Evolutionary conservation across 2,888 invertebrate species (phyloP).

Genomic region (Agriopis marginaria): DNA sequence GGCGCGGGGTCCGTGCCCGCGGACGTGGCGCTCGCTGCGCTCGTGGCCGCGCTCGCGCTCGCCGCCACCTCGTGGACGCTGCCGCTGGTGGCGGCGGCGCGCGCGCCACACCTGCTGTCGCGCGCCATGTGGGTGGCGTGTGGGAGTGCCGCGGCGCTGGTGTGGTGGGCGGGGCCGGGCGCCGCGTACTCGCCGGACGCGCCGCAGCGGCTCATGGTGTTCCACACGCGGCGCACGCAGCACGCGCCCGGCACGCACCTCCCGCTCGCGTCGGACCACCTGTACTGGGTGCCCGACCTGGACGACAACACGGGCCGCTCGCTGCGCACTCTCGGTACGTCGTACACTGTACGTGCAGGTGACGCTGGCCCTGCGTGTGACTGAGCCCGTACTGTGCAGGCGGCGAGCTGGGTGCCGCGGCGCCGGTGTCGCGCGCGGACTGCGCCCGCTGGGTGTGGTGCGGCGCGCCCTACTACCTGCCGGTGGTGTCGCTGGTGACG

Average conservation of each 20-base stretch:
- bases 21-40: constrained; percentile 83
- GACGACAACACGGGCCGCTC: constrained; percentile 90
- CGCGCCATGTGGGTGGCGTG: constrained; percentile 37
- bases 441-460: constrained; percentile 90
- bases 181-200: constrained; percentile 86
- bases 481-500: constrained; percentile 89
- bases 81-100: constrained; percentile 63
- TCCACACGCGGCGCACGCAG: constrained; percentile 87
- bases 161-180: constrained; percentile 58
- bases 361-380: background rate
- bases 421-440: constrained; percentile 83
- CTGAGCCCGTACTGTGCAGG: background rate
- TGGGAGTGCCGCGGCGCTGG: constrained; percentile 54
- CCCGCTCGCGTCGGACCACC: constrained; percentile 73
- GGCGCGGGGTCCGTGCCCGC: constrained; percentile 89
- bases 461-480: constrained; percentile 93
- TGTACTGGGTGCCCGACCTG: constrained; percentile 91
- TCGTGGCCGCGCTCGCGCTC: constrained; percentile 73
- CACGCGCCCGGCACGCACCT: constrained; percentile 67
- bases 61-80: constrained; percentile 69
- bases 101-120: constrained; percentile 39
- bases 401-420: constrained; percentile 73
- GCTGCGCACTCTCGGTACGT: constrained; percentile 52
- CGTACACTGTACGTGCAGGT: background rate
- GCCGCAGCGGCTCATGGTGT: constrained; percentile 91